Conservation (phyloP, 2,888 invertebrate genomes). For the Orthosia gracilis region DNA sequence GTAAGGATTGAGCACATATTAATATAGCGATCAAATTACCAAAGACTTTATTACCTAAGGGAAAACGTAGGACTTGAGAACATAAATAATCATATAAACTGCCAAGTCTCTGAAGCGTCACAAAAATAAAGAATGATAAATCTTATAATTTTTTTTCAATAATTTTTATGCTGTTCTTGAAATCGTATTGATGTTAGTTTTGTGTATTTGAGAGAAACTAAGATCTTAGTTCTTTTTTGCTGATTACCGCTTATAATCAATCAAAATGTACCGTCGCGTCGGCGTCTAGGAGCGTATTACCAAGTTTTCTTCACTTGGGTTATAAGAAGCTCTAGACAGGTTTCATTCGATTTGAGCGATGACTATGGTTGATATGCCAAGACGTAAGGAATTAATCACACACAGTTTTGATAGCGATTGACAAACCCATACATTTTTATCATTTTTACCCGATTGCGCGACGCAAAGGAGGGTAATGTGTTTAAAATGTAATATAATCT, state of each 20-base stretch:
- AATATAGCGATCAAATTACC: constrained; percentile 57
- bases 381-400: too few species aligned
- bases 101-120: neutral
- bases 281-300: neutral
- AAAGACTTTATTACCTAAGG: constrained; percentile 38
- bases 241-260: neutral
- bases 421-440: too few species aligned
- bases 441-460: too few species aligned
- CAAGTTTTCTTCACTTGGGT: neutral
- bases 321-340: too few species aligned
- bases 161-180: constrained; percentile 64
- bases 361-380: too few species aligned
- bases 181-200: neutral
- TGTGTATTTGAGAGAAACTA: neutral
- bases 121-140: constrained; percentile 60
- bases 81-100: constrained; percentile 33
- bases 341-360: too few species aligned
- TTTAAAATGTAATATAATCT: too few species aligned
- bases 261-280: neutral
- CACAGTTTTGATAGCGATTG: too few species aligned
- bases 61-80: neutral
- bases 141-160: constrained; percentile 67
- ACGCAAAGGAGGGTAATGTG: too few species aligned
- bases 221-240: neutral
- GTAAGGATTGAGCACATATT: constrained; percentile 41